Evolutionary conservation across 2,113 vertebrate genomes (phyloP).

Genomic region (Dipodomys merriami): DNA sequence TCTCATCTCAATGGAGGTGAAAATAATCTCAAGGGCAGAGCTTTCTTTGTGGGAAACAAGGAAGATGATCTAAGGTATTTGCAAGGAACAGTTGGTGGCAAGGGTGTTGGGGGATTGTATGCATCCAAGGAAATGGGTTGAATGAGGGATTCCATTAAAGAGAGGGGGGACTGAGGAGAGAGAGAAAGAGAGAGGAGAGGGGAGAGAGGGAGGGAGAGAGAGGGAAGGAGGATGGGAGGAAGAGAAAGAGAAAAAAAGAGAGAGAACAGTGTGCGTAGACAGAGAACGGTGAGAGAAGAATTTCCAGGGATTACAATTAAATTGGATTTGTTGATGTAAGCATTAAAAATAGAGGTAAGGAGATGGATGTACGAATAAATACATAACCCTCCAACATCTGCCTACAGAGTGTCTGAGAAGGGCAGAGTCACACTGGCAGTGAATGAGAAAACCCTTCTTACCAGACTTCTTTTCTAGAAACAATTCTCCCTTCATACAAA

Average conservation of each 20-base stretch:
- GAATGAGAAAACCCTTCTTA: neutral
- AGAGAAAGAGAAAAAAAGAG: too few relatives aligned
- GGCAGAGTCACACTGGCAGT: accelerated
- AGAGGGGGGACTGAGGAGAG: neutral
- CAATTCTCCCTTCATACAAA: neutral
- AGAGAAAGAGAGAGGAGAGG: neutral
- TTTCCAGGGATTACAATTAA: neutral
- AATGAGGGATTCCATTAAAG: neutral
- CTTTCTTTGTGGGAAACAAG: neutral
- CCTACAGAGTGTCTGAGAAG: neutral
- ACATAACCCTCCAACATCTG: neutral
- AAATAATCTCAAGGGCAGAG: accelerated
- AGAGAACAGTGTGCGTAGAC: too few relatives aligned
- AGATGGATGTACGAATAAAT: neutral
- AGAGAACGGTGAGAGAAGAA: neutral
- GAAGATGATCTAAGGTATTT: neutral
- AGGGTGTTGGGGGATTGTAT: neutral
- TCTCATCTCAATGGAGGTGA: neutral
- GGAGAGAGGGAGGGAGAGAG: neutral
- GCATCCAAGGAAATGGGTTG: neutral
- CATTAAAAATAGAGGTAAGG: neutral
- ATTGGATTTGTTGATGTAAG: neutral
- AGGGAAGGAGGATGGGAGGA: neutral
- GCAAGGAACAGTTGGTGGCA: neutral
- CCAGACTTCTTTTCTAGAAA: neutral